phyloP scores from a whole-genome alignment of 1,140 invertebrate species.

The Drosophila eugracilis region DNA sequence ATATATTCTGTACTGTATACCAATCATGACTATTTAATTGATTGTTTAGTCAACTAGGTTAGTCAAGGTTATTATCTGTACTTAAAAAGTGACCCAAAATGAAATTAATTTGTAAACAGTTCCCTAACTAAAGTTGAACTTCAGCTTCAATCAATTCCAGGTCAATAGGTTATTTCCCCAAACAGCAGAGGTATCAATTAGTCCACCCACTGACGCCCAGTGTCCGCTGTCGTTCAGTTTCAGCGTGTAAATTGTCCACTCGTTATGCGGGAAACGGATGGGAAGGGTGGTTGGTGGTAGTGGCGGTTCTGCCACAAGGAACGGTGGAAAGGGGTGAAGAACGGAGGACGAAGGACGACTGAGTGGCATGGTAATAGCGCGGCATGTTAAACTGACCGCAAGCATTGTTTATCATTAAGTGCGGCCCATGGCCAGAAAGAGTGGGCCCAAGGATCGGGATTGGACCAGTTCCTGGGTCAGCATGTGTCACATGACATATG shows the following conservation, averaged over 20 bases:
- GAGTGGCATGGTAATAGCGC: constrained; percentile 77
- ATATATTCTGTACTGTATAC: no score
- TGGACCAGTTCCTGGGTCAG: constrained; percentile 37
- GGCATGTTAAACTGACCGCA: constrained; percentile 83
- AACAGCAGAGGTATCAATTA: constrained; percentile 26
- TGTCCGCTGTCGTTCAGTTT: constrained; percentile 54
- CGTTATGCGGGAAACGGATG: constrained; percentile 69
- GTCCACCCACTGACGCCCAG: constrained; percentile 9
- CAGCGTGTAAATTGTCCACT: constrained; percentile 81
- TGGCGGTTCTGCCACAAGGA: constrained; percentile 3
- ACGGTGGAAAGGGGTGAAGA: neutral
- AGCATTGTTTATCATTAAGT: constrained; percentile 84
- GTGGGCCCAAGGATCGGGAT: constrained; percentile 13
- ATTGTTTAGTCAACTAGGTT: no score
- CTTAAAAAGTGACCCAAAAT: neutral
- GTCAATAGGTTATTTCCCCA: neutral
- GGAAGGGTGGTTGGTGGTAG: constrained; percentile 4
- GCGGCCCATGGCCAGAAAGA: constrained; percentile 29
- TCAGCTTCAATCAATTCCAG: neutral
- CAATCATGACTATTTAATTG: no score
- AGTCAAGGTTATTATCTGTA: no score
- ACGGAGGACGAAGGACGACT: constrained; percentile 6
- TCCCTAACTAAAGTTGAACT: neutral
- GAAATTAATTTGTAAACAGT: neutral
- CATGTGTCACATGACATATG: constrained; percentile 79